These are phyloP conservation scores for Myrmophylax atrothorax DNA, from an alignment of 2,113 vertebrate species.

Conservation along the genomic window DNA sequence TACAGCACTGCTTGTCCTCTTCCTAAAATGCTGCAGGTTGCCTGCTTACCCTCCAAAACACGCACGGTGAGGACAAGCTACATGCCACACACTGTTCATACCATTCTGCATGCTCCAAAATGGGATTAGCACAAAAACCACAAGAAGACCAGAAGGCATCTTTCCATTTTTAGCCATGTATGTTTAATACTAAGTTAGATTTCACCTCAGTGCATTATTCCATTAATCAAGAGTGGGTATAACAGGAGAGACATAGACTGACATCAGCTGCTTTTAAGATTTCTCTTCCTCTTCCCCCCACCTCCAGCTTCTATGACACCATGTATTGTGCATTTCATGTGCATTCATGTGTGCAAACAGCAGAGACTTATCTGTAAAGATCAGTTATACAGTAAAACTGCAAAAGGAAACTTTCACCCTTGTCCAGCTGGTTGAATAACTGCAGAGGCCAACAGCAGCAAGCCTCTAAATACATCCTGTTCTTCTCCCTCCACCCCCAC, in stretches of 20 bases:
- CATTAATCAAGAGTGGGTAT: not conserved
- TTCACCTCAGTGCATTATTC: slow-evolving; percentile 27
- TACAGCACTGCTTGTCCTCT: not conserved
- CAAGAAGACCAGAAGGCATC: slow-evolving; percentile 44
- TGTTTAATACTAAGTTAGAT: slow-evolving; percentile 24
- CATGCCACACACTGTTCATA: not conserved
- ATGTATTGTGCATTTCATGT: not conserved
- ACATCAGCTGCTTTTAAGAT: slow-evolving; percentile 48
- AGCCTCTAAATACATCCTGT: slow-evolving; percentile 36
- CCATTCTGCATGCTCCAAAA: slow-evolving; percentile 22
- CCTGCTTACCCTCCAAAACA: not conserved
- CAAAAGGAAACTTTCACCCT: slow-evolving; percentile 55
- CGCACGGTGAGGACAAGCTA: not conserved
- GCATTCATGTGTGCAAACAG: slow-evolving; percentile 15
- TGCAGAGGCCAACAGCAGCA: slow-evolving; percentile 57
- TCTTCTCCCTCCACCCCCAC: slow-evolving; percentile 34
- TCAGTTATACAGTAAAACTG: not conserved
- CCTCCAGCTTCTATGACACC: not conserved
- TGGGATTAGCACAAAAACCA: slow-evolving; percentile 47
- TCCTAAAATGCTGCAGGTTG: slow-evolving; percentile 11
- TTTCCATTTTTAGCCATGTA: slow-evolving; percentile 31
- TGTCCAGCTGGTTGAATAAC: slow-evolving; percentile 47
- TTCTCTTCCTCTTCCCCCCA: slow-evolving; percentile 14
- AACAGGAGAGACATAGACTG: not conserved
- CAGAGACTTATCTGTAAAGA: slow-evolving; percentile 23